Conservation (phyloP, 2,113 vertebrate species). For the Eptatretus burgeri region DNA sequence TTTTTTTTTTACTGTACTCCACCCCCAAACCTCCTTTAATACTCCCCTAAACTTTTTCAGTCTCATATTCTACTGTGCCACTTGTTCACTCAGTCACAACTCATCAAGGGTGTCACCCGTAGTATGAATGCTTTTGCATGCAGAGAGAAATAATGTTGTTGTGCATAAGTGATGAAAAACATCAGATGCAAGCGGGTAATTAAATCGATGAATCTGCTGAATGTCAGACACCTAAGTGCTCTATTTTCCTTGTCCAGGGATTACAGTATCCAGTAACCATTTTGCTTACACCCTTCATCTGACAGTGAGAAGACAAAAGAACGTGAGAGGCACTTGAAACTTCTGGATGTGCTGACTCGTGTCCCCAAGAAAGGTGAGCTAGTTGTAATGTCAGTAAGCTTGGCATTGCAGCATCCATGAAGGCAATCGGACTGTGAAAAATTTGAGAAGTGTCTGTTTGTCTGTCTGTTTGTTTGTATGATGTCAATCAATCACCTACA, state of each 20-base stretch:
- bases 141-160: not conserved
- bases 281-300: constrained; percentile 13
- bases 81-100: not conserved
- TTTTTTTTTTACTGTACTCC: no score
- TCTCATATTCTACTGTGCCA: fast-evolving
- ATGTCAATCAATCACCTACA: no score
- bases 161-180: not conserved
- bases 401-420: no score
- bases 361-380: constrained; percentile 44
- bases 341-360: constrained; percentile 22
- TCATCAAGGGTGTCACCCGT: no score
- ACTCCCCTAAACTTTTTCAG: no score
- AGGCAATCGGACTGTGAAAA: no score
- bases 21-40: not conserved
- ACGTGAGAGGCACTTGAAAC: constrained; percentile 18
- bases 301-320: constrained; percentile 15
- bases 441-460: no score
- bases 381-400: no score
- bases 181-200: no score
- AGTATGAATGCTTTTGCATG: not conserved
- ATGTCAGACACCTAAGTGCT: no score
- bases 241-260: not conserved
- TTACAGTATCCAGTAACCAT: not conserved
- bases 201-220: no score
- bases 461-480: no score